These are phyloP conservation scores for Chloroceryle inda DNA, from an alignment of 2,797 vertebrate genomes.

Conservation along the genomic window DNA sequence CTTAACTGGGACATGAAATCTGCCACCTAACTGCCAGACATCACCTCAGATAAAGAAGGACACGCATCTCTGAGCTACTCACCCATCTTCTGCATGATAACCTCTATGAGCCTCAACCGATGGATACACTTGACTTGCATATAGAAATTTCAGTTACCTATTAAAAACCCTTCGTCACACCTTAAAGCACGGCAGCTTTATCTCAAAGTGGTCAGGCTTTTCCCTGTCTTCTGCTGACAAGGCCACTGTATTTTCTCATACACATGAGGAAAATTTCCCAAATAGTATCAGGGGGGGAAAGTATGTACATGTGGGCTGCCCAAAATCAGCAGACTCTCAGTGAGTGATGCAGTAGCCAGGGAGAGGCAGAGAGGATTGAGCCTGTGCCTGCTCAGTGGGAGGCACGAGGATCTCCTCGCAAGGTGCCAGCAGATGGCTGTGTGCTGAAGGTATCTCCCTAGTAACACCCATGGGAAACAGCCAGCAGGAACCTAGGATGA, in stretches of 20 bases:
- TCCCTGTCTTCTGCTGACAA: conserved; percentile 1
- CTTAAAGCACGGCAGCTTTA: neutral
- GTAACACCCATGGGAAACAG: neutral
- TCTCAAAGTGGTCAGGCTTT: neutral
- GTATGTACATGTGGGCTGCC: neutral
- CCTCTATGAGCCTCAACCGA: neutral
- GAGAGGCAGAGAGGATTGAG: neutral
- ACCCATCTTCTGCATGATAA: neutral
- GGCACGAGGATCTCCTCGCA: neutral
- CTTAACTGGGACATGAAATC: neutral
- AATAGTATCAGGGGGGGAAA: neutral
- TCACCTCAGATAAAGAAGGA: neutral
- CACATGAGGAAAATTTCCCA: neutral
- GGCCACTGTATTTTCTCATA: neutral
- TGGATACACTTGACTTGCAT: rapidly evolving
- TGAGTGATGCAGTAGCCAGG: neutral
- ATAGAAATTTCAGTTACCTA: neutral
- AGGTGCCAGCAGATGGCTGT: neutral
- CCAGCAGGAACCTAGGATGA: neutral
- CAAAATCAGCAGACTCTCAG: neutral
- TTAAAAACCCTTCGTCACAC: neutral
- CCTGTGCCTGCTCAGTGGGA: conserved; percentile 6
- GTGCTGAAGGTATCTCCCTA: neutral
- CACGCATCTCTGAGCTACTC: neutral
- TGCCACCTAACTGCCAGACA: neutral